A percentile compares a stretch with the other conserved stretches of the same genome.
phyloP scores from a whole-genome alignment of 1,140 invertebrate genomes.

The Meloidogyne exigua region DNA sequence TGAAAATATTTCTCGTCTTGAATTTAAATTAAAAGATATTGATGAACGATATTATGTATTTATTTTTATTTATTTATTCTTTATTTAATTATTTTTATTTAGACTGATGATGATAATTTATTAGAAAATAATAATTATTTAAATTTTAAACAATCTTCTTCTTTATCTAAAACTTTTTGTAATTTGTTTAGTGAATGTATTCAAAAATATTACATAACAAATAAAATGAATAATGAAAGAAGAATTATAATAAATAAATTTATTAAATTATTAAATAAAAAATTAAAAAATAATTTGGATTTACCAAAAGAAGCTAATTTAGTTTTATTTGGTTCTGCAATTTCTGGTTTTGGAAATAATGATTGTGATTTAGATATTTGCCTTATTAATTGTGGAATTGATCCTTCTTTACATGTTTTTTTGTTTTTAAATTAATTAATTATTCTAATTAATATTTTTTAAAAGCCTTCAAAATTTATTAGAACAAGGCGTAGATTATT shows the following conservation, averaged over 20 bases:
- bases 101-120: background rate
- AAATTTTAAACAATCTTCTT: background rate
- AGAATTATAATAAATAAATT: background rate
- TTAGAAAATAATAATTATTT: background rate
- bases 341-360: conserved; percentile 22
- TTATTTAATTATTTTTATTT: too few relatives aligned
- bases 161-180: background rate
- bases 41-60: conserved; percentile 2
- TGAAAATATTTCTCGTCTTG: background rate
- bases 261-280: conserved; percentile 2
- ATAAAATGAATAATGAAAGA: background rate
- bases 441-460: background rate
- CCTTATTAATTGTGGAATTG: conserved; percentile 6
- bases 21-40: background rate
- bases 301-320: conserved; percentile 3
- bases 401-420: conserved; percentile 9
- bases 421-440: background rate
- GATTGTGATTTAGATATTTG: conserved; percentile 28
- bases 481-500: background rate
- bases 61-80: background rate
- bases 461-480: background rate
- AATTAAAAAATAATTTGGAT: background rate
- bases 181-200: conserved; percentile 2
- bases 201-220: background rate
- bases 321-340: conserved; percentile 18